Evolutionary conservation across 2,888 invertebrate species (phyloP).

Genomic region (Macrosoma leucophasiata): DNA sequence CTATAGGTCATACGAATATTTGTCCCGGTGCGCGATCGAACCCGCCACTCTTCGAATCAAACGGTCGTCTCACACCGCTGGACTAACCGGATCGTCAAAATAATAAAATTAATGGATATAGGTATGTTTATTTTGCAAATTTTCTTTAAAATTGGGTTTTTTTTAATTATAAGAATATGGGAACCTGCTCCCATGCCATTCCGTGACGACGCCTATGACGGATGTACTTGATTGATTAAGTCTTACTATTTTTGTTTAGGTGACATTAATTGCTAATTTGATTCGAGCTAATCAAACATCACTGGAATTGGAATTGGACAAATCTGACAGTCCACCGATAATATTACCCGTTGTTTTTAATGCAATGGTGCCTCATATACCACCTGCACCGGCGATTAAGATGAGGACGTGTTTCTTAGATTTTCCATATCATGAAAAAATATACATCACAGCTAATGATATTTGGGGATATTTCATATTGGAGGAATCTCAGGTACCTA

Average conservation of each 20-base stretch:
- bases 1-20: no score
- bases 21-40: no score
- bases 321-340: slow-evolving; percentile 72
- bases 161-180: no score
- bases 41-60: no score
- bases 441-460: slow-evolving; percentile 62
- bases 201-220: no score
- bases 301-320: slow-evolving; percentile 73
- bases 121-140: no score
- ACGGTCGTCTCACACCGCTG: no score
- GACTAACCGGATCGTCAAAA: no score
- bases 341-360: slow-evolving; percentile 68
- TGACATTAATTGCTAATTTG: slow-evolving; percentile 72
- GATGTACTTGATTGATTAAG: no score
- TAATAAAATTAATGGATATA: no score
- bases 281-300: slow-evolving; percentile 58
- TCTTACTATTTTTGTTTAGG: slow-evolving; percentile 49
- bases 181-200: no score
- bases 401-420: slow-evolving; percentile 77
- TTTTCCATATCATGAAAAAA: slow-evolving; percentile 65
- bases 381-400: slow-evolving; percentile 64
- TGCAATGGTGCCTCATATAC: slow-evolving; percentile 66
- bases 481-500: slow-evolving; percentile 47
- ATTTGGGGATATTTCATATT: slow-evolving; percentile 67
- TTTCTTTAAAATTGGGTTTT: no score